Percentiles rank a stretch among this genome's conserved stretches.
These are phyloP conservation scores for Zelleria hepariella DNA, from an alignment of 2,888 invertebrate species.

Conservation along the genomic window DNA sequence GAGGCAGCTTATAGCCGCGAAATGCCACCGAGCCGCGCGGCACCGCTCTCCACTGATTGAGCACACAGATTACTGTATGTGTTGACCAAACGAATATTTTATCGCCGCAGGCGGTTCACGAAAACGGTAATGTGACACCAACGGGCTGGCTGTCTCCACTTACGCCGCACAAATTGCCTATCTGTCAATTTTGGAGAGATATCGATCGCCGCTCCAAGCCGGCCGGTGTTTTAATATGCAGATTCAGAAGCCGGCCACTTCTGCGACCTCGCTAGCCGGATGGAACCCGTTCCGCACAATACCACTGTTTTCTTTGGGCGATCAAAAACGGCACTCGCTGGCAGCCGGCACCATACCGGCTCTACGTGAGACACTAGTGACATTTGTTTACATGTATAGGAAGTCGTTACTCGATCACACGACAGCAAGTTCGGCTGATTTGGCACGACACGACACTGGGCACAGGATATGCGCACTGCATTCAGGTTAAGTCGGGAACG, in stretches of 20 bases:
- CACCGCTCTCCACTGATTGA: constrained; percentile 12
- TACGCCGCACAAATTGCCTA: constrained; percentile 32
- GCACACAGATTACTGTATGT: constrained; percentile 20
- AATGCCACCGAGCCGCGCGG: background rate
- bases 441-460: constrained; percentile 63
- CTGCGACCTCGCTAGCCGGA: constrained; percentile 34
- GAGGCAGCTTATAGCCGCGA: background rate
- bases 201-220: constrained; percentile 35
- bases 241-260: constrained; percentile 37
- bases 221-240: constrained; percentile 33
- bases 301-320: constrained; percentile 51
- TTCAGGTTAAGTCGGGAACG: constrained; percentile 57
- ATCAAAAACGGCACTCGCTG: constrained; percentile 37
- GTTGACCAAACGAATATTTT: constrained; percentile 39
- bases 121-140: constrained; percentile 48
- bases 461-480: constrained; percentile 33
- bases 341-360: constrained; percentile 48
- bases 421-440: constrained; percentile 44
- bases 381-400: constrained; percentile 57
- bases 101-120: constrained; percentile 44
- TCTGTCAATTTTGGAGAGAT: constrained; percentile 35
- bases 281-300: constrained; percentile 55
- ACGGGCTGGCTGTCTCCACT: constrained; percentile 30
- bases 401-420: constrained; percentile 48
- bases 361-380: constrained; percentile 45